Conservation (phyloP, 2,888 invertebrate genomes). For the Aradus depressus region DNA sequence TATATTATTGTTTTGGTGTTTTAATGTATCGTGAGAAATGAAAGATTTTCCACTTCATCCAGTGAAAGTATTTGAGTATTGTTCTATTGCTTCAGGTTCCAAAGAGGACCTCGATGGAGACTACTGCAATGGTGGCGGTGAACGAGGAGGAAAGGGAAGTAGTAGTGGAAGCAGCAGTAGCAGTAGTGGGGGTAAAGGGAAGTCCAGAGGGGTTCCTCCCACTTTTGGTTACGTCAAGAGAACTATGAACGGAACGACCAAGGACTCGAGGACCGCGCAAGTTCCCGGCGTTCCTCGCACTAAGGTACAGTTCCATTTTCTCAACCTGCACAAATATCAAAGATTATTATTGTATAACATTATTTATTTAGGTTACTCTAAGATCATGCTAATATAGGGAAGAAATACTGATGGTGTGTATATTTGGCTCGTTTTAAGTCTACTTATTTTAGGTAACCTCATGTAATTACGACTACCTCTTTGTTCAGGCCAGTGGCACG, state of each 20-base stretch:
- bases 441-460: too few species aligned
- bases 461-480: too few species aligned
- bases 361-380: too few species aligned
- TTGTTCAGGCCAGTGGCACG: too few species aligned
- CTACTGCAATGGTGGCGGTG: constrained; percentile 30
- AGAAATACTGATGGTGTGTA: too few species aligned
- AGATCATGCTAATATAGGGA: too few species aligned
- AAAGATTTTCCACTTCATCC: too few species aligned
- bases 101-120: constrained; percentile 32
- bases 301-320: constrained; percentile 43
- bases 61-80: too few species aligned
- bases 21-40: too few species aligned
- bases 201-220: constrained; percentile 61
- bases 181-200: constrained; percentile 40
- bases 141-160: constrained; percentile 33
- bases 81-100: constrained; percentile 31
- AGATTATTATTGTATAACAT: background rate
- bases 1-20: too few species aligned
- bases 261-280: constrained; percentile 56
- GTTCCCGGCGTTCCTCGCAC: constrained; percentile 76
- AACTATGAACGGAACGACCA: constrained; percentile 37
- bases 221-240: constrained; percentile 78
- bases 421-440: too few species aligned
- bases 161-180: constrained; percentile 33
- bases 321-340: background rate